Base-by-base conservation (phyloP, 1,140 invertebrate species). In the Vollenhovia emeryi region DNA sequence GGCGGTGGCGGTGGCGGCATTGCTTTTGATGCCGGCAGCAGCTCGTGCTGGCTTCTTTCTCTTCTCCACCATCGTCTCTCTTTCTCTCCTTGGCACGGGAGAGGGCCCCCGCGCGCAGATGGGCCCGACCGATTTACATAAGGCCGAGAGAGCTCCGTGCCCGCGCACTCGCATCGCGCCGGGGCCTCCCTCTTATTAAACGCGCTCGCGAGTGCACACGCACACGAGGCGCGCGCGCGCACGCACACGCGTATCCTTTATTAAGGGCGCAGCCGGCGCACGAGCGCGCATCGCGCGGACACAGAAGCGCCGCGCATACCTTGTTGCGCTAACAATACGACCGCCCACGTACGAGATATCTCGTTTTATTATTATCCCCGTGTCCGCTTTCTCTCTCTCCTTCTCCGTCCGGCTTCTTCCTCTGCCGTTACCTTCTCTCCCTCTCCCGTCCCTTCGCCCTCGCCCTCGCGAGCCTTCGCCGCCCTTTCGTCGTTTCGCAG, bases 341-440 rank as follows among this genome's bases (percentile, higher is more conserved):
- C 92, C 92, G 92, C 92, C 92, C 92, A 93, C 92, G 87, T 91
- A 92, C 92, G 91, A 93, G 92, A 92, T 93, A 93, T 93, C 92
- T 92, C 91, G 88, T 92, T 89, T 92, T 89, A 92, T 92, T 93
- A 92, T 93, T 93, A 91, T 92, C 86, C 88, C 71, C 84, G 69
- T 89, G 84, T 76, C 83, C 90, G 82, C 84, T 87, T 79, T 84
- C 43, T 78, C 59, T 64, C 45, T 64, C 30, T 75, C 73, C 48
- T 33, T 80, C 33, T 27, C 27, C 15, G 40, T 33, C 13, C 27
- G 3, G 18, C 21, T 83, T 21, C 3, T 9, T 66, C 33, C 27
- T 40, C 8, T 18, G 40, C n/a, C 13, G 24, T 9, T 50, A 43
- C 55, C 30, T 50, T 59, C 11, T 11, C 27, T 30, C 52, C 76